Evolutionary conservation across 2,113 vertebrate species (phyloP), one percentile per base, ranked within the genome.

Genomic region (Cervus canadensis): DNA sequence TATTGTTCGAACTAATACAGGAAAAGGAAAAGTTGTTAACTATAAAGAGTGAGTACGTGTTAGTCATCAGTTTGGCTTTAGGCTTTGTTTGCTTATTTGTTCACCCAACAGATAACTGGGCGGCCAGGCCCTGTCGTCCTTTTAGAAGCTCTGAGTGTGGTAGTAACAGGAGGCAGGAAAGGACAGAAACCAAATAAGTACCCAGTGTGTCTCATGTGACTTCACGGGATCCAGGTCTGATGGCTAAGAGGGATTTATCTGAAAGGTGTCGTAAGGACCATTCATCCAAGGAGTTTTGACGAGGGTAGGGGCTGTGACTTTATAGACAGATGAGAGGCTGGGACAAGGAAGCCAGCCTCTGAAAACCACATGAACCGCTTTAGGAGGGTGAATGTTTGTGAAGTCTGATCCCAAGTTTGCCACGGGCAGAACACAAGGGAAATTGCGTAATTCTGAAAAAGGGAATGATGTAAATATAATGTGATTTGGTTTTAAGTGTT

Each of bases 101-200:
- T 60, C 48, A 21, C 71, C 21, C 56, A 64, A 6, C 54, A 83
- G 25, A 56, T 76, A 36, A 40, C 4, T 57, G 17, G 84, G 91
- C 76, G 40, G 40, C 88, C 50, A 23, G 43, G 62, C 89, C 30
- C 19, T 43, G 11, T 8, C 3, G 0, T 59, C 45, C n/a, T 0
- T 5, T 40, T 28, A 74, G 89, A 90, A 48, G 74, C 82, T 81
- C 10, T 4, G 3, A 71, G 15, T 13, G 12, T 19, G 1, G 2
- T 33, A 28, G 12, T 59, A 14, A 7, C 56, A 79, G 83, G 43
- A 81, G 67, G 74, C 62, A 52, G 82, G 67, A 45, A 30, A 79
- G 60, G 19, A 0, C 2, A 23, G 45, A n/a, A 5, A 23, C n/a
- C 17, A 15, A 54, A 2, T 1, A 1, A 40, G 36, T 25, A 3